Conservation (phyloP, 2,113 vertebrate species). For the Hepsetus odoe region DNA sequence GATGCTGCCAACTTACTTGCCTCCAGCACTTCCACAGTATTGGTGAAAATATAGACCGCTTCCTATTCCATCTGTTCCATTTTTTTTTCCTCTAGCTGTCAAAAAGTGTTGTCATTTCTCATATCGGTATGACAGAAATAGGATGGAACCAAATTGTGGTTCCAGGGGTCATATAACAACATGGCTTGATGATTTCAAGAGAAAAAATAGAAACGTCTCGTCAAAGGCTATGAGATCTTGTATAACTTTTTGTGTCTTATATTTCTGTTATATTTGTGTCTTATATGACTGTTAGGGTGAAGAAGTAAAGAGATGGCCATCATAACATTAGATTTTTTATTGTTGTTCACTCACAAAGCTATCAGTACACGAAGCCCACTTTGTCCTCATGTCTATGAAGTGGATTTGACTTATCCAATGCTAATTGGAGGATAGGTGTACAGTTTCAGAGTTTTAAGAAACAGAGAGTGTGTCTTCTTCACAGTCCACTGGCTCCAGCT, state of each 20-base stretch:
- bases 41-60: constrained; percentile 4
- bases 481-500: neutral
- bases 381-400: neutral
- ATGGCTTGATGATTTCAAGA: neutral
- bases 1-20: neutral
- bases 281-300: neutral
- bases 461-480: neutral
- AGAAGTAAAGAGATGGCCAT: neutral
- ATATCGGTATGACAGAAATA: neutral
- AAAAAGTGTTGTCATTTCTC: neutral
- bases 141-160: neutral
- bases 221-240: neutral
- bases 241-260: neutral
- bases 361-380: neutral
- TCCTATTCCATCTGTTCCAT: neutral
- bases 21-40: neutral
- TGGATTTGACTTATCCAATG: constrained; percentile 3
- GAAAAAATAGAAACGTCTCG: neutral
- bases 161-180: neutral
- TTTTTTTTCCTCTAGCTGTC: neutral
- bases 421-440: constrained; percentile 1
- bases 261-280: neutral
- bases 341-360: neutral
- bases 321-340: neutral
- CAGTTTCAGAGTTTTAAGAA: neutral